A percentile compares a stretch with the other conserved stretches of the same genome.
These are phyloP conservation scores for Pandemis cinnamomeana DNA, from an alignment of 2,888 invertebrate genomes.

Conservation along the genomic window DNA sequence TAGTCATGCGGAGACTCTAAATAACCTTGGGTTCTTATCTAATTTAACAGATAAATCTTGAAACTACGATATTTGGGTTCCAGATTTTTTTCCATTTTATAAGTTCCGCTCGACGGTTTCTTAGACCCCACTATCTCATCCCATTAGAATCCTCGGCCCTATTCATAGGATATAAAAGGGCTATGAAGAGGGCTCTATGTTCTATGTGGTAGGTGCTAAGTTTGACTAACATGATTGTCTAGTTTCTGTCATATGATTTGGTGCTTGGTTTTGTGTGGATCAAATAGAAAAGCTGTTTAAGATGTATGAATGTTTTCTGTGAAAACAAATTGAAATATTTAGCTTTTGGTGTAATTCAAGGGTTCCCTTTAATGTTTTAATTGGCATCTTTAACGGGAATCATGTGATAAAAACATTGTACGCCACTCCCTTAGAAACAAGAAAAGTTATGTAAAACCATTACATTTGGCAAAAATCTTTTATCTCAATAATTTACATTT, in stretches of 20 bases:
- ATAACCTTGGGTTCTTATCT: slow-evolving; percentile 23
- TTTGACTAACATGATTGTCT: slow-evolving; percentile 20
- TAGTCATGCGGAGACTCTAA: not conserved
- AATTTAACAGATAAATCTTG: slow-evolving; percentile 12
- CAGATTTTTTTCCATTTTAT: not conserved
- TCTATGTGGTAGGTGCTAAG: slow-evolving; percentile 22
- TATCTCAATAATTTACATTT: not conserved
- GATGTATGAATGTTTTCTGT: not conserved
- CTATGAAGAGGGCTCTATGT: slow-evolving; percentile 15
- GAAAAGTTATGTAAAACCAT: not conserved
- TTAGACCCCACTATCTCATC: not conserved
- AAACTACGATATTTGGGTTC: not conserved
- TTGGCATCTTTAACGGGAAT: not conserved
- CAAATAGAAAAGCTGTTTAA: not conserved
- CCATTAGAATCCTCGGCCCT: not conserved
- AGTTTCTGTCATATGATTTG: slow-evolving; percentile 41
- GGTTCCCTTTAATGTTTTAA: not conserved
- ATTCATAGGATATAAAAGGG: not conserved
- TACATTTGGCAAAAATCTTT: not conserved
- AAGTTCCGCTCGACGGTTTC: not conserved
- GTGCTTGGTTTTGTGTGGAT: not conserved
- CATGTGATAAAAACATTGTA: not conserved
- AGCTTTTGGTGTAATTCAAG: not conserved
- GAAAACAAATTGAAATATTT: not conserved
- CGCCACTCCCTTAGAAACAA: not conserved